Evolutionary conservation across 1,140 invertebrate genomes (phyloP).

Genomic region (Caerostris extrusa): DNA sequence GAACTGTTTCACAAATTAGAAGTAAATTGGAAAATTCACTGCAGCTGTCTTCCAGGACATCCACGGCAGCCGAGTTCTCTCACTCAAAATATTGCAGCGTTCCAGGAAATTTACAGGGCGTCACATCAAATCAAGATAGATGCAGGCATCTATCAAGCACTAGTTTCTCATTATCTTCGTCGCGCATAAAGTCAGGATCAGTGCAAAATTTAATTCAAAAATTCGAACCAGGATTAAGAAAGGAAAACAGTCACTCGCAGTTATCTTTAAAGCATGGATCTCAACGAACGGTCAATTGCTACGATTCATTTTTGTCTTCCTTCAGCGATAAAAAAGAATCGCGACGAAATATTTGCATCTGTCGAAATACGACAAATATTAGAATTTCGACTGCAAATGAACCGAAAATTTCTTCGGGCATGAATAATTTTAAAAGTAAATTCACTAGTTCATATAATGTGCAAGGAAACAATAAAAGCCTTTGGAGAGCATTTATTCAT

Average conservation of each 20-base stretch:
- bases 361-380: not conserved
- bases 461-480: not conserved
- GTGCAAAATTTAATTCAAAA: conserved; percentile 64
- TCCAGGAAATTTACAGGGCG: conserved; percentile 9
- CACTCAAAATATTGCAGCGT: conserved; percentile 55
- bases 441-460: not conserved
- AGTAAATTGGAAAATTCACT: conserved; percentile 57
- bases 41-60: not conserved
- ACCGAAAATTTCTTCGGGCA: not conserved
- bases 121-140: not conserved
- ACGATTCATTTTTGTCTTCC: not conserved
- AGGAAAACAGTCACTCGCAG: not conserved
- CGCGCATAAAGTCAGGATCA: conserved; percentile 2
- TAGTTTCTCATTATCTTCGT: not conserved
- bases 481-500: not conserved
- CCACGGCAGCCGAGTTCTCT: not conserved
- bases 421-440: not conserved
- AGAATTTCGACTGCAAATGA: not conserved
- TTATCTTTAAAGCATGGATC: not conserved
- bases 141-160: not conserved
- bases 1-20: conserved; percentile 50
- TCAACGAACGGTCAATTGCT: not conserved
- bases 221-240: conserved; percentile 9
- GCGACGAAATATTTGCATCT: not conserved
- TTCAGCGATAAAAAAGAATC: not conserved